Percentiles rank a stretch among this genome's conserved stretches.
Evolutionary conservation across 1,140 invertebrate genomes (phyloP).

Genomic region (Leguminivora glycinivorella): DNA sequence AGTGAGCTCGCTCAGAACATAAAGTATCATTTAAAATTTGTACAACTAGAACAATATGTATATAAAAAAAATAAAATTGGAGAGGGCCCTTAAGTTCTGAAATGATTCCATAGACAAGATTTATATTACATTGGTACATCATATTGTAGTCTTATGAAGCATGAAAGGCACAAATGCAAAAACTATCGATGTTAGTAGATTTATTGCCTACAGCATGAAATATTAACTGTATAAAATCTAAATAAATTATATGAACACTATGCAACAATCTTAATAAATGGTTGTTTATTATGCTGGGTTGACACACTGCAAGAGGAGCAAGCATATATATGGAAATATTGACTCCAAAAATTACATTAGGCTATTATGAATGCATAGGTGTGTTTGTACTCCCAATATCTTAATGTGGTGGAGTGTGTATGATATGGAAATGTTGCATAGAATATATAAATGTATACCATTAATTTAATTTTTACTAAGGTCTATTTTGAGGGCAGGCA

Average conservation of each 20-base stretch:
- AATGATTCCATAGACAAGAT: not conserved
- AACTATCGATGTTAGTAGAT: too few relatives aligned
- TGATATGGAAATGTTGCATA: constrained; percentile 45
- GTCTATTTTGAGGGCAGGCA: not conserved
- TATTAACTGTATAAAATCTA: not conserved
- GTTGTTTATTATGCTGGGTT: constrained; percentile 49
- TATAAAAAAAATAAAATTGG: too few relatives aligned
- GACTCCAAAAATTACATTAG: constrained; percentile 73
- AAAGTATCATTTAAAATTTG: not conserved
- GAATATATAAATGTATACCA: constrained; percentile 63
- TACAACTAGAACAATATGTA: too few relatives aligned
- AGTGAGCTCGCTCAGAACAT: too few relatives aligned
- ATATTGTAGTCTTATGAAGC: not conserved
- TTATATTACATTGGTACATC: not conserved
- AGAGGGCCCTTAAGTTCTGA: not conserved
- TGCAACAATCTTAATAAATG: constrained; percentile 14
- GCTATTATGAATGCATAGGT: constrained; percentile 68
- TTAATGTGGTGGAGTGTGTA: constrained; percentile 63
- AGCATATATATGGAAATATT: constrained; percentile 57
- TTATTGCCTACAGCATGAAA: too few relatives aligned
- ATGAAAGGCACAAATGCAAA: too few relatives aligned
- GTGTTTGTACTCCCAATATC: constrained; percentile 60
- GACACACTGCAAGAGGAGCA: constrained; percentile 53
- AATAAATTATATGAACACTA: not conserved
- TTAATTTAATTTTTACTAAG: constrained; percentile 49